Evolutionary conservation across 2,797 vertebrate genomes (phyloP).

Genomic region (Alexandromys oeconomus): DNA sequence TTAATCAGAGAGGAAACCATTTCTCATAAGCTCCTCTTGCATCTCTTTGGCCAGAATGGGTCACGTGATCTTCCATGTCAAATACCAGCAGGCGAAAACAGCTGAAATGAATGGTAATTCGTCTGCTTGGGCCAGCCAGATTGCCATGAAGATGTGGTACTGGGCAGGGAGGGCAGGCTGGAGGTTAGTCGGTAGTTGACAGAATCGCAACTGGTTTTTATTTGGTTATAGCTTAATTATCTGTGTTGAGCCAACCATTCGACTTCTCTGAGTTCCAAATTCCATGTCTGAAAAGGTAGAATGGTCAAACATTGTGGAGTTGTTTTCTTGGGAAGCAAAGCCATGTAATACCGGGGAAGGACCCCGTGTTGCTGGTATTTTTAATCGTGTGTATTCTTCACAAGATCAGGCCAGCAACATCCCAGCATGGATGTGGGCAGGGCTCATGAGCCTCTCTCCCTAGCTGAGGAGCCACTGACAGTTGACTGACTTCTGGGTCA

Average conservation of each 20-base stretch:
- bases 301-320: background rate
- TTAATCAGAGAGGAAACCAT: background rate
- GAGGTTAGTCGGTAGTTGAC: background rate
- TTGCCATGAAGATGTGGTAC: background rate
- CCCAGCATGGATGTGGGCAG: background rate
- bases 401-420: background rate
- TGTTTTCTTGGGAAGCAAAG: background rate
- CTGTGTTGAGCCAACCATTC: background rate
- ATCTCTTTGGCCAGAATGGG: background rate
- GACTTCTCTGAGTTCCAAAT: background rate
- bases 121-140: background rate
- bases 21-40: background rate
- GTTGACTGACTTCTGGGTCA: background rate
- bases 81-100: background rate
- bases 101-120: background rate
- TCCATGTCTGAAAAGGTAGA: background rate
- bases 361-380: background rate
- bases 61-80: background rate
- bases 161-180: background rate
- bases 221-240: background rate
- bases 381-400: background rate
- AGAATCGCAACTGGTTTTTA: background rate
- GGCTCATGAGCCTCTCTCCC: too few species aligned
- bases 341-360: rapidly evolving
- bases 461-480: background rate